Evolutionary conservation across 2,797 vertebrate species (phyloP).

Genomic region (Helicolenus hilgendorfi): DNA sequence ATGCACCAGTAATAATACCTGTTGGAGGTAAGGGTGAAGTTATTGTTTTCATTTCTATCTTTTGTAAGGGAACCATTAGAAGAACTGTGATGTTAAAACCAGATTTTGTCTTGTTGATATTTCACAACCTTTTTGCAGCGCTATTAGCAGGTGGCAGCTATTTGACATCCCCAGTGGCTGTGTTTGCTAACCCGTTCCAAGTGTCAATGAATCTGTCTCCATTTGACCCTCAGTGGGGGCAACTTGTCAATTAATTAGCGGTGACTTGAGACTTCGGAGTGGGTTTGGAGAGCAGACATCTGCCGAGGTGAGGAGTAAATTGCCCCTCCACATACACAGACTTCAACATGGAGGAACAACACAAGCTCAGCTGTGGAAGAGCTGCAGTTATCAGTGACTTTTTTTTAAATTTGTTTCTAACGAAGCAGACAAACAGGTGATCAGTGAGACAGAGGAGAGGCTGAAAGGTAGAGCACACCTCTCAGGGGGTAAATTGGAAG

Average conservation of each 20-base stretch:
- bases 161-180: conserved; percentile 2
- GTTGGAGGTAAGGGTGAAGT: background rate
- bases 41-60: background rate
- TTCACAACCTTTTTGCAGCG: background rate
- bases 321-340: background rate
- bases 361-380: background rate
- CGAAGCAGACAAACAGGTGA: conserved; percentile 22
- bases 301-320: conserved; percentile 41
- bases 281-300: conserved; percentile 30
- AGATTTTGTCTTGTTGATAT: background rate
- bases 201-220: conserved; percentile 49
- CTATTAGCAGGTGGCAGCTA: conserved; percentile 23
- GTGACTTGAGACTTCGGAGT: conserved; percentile 24
- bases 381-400: background rate
- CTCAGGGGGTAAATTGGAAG: conserved; percentile 36
- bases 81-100: background rate
- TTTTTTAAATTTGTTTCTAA: background rate
- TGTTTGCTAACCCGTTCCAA: conserved; percentile 5
- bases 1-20: background rate
- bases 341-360: conserved; percentile 5
- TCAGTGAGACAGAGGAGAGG: conserved; percentile 28
- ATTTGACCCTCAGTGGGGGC: conserved; percentile 37
- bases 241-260: conserved; percentile 65
- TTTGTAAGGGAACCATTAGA: background rate
- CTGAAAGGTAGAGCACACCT: conserved; percentile 20